Base-by-base conservation (phyloP, 2,888 invertebrate species). In the Chrysolina oricalcia region DNA sequence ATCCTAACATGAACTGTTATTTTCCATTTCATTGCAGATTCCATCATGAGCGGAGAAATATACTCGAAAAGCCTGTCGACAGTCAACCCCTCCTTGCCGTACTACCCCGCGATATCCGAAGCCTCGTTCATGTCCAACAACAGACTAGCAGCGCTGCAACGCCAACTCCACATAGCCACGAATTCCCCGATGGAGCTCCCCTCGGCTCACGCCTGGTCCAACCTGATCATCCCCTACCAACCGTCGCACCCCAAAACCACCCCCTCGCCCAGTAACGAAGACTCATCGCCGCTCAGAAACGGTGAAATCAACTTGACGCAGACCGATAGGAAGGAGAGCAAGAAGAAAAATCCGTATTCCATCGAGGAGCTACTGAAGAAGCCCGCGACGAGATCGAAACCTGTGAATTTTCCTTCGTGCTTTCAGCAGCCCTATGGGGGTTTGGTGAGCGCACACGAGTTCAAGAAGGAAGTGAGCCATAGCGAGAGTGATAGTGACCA, bases 341-440 rank as follows among this genome's bases (percentile, higher is more conserved):
- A 91, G 79, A 94, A 95, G 87, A 92, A 94, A 78, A 96, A 95
- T 86, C 96, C 96, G 0, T 97, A 96, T 85, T 96, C 96, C 1
- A 97, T 97, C 85, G 96, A 96, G 82, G 96, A 96, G 85, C 87
- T 96, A 10, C 86, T 96, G 40, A 96, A 96, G 86, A 95, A 95
- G 82, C 95, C 95, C 0, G 93, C 93, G 78, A 94, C 93, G 85
- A 91, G 91, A 82, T 88, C 89, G 11, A 88, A 87, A 81, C 83
- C 85, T 6, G 41, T 80, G 69, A 81, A 77, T 77, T 72, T 78
- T 43, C 70, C 62, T 17, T 81, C 79, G 56, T 82, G 79, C 64
- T 79, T 86, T 72, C 84, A 85, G 46, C 87, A 87, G 75, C 87
- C 87, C 3, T 82, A 81, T 62, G 87, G 87, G 23, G 84, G 85